Conservation (phyloP, 2,113 vertebrate genomes). For the Lophochroa leadbeateri region DNA sequence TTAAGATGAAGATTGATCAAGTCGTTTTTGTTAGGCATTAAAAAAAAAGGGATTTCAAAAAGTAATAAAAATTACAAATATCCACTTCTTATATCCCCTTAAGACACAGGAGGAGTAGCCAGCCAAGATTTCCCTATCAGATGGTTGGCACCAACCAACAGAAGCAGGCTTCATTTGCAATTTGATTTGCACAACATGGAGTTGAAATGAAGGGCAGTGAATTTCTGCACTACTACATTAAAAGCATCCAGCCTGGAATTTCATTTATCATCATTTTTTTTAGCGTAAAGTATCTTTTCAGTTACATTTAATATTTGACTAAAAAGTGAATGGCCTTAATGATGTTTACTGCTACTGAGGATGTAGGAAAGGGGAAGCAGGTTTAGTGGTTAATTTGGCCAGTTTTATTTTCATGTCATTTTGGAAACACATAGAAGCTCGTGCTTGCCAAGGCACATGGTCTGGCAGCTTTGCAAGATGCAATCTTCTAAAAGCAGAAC, state of each 20-base stretch:
- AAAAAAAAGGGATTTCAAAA: background rate
- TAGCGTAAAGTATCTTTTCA: background rate
- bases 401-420: background rate
- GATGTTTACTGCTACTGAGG: background rate
- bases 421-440: background rate
- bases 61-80: constrained; percentile 28
- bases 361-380: background rate
- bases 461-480: constrained; percentile 13
- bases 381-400: background rate
- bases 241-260: background rate
- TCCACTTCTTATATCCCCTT: background rate
- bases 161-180: constrained; percentile 3
- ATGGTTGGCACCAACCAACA: background rate
- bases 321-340: background rate
- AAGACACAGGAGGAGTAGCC: background rate
- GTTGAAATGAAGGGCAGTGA: constrained; percentile 2
- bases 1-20: constrained; percentile 20
- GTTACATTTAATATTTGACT: background rate
- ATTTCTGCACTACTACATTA: background rate
- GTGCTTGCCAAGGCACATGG: background rate
- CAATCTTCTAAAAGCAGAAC: background rate
- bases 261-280: background rate
- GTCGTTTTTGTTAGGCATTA: background rate
- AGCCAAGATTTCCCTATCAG: constrained; percentile 37
- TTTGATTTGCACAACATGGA: background rate